Base-by-base conservation (phyloP, 2,113 vertebrate species). In the Vulpes ferrilata region DNA sequence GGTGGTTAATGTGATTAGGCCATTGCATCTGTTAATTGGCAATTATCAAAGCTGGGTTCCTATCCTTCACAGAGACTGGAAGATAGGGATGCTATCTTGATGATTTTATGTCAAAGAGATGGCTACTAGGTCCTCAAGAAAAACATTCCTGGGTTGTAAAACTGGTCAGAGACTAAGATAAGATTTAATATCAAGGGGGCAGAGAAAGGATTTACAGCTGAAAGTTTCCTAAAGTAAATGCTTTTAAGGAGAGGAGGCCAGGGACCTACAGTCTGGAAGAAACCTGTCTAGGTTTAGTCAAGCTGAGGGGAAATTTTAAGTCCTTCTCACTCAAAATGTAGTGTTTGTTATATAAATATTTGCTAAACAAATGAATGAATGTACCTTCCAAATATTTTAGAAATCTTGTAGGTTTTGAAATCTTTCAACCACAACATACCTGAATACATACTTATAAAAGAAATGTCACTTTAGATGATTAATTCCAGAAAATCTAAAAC, bases 311-410 rank as follows among this genome's bases (percentile, higher is more conserved):
- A 25, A 55, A 5, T n/a, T 5, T 38, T 53, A 71, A 81, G 11
- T 6, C 3, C 32, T 62, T 57, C 38, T 88, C 30, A 9, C 13
- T 89, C 79, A 87, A 30, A 79, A 96, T 51, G 10, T 51, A 64
- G 10, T 85, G 85, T 11, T 85, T 85, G 17, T 73, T 95, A 32
- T 78, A 51, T 69, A 90, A 94, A 76, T 76, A 96, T n/a, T 51
- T 84, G 25, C 25, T 91, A n/a, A 91, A n/a, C 64, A 81, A 92
- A 76, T 90, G 35, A 59, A 65, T 60, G 7, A 76, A 65, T 59
- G 27, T 5, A 71, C 10, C 67, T 74, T 32, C 48, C 23, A 95
- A 95, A 90, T 83, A 71, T 57, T 69, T 94, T 85, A 64, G 55
- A 30, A 86, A 9, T 80, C 4, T 69, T 79, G 16, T 32, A 87